A percentile compares a stretch with the other conserved stretches of the same genome.
phyloP scores from a whole-genome alignment of 64 coral and sea anemone species.

The Stichodactyla helianthus region DNA sequence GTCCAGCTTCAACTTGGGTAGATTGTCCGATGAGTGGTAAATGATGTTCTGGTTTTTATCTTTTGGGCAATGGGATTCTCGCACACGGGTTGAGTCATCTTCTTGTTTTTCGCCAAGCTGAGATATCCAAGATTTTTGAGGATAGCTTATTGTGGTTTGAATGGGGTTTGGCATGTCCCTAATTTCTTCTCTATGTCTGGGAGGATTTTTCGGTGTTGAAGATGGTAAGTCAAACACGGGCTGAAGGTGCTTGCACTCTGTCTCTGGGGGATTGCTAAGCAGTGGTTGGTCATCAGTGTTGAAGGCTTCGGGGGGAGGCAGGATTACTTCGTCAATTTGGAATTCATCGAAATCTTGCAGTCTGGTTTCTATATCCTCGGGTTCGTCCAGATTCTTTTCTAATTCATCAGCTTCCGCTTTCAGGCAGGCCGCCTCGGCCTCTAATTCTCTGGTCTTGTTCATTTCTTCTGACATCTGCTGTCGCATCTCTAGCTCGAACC shows the following conservation, averaged over 20 bases:
- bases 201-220: background rate
- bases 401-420: slow-evolving; percentile 11
- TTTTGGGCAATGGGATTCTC: too few species aligned
- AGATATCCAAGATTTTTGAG: background rate
- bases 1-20: slow-evolving; percentile 17
- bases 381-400: background rate
- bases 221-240: background rate
- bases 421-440: slow-evolving; percentile 21
- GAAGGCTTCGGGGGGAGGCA: background rate
- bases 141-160: background rate
- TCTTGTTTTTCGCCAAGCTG: background rate
- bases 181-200: background rate
- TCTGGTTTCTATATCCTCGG: slow-evolving; percentile 9
- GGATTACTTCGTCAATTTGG: background rate
- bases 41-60: too few species aligned
- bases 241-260: background rate
- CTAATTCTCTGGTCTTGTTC: background rate
- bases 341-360: slow-evolving; percentile 17
- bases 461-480: slow-evolving; percentile 10
- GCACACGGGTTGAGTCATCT: too few species aligned
- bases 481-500: slow-evolving; percentile 16
- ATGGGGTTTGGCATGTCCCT: too few species aligned
- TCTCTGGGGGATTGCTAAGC: too few species aligned
- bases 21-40: background rate
- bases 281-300: background rate